Percentiles rank a stretch among this genome's conserved stretches.
Evolutionary conservation across 2,113 vertebrate genomes (phyloP).

Genomic region (Ramphastos sulfuratus): DNA sequence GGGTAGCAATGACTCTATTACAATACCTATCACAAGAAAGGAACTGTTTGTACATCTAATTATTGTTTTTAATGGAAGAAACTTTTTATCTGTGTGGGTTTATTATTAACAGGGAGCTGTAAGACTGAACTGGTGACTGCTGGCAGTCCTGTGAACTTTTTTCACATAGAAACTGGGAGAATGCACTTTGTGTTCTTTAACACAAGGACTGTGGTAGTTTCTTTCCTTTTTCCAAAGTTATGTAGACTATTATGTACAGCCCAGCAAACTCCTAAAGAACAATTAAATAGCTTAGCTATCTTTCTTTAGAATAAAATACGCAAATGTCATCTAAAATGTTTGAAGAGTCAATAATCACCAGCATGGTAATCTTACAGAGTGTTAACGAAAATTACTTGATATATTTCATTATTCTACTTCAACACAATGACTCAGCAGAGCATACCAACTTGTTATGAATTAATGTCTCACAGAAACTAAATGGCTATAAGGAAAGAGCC

Average conservation of each 20-base stretch:
- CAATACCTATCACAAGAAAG: not conserved
- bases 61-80: not conserved
- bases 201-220: not conserved
- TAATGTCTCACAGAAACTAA: not conserved
- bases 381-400: not conserved
- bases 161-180: not conserved
- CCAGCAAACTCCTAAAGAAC: not conserved
- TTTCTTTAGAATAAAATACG: not conserved
- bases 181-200: not conserved
- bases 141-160: not conserved
- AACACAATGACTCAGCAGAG: conserved; percentile 15
- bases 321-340: not conserved
- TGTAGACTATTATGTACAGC: not conserved
- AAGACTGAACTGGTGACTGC: not conserved
- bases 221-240: not conserved
- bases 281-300: not conserved
- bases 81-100: not conserved
- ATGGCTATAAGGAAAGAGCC: not conserved
- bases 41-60: not conserved
- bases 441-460: not conserved
- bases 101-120: not conserved
- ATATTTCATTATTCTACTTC: not conserved
- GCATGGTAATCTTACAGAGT: not conserved
- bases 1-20: not conserved
- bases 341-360: not conserved